Base-by-base conservation (phyloP, 2,797 vertebrate species). In the Emydoidea blandingii region DNA sequence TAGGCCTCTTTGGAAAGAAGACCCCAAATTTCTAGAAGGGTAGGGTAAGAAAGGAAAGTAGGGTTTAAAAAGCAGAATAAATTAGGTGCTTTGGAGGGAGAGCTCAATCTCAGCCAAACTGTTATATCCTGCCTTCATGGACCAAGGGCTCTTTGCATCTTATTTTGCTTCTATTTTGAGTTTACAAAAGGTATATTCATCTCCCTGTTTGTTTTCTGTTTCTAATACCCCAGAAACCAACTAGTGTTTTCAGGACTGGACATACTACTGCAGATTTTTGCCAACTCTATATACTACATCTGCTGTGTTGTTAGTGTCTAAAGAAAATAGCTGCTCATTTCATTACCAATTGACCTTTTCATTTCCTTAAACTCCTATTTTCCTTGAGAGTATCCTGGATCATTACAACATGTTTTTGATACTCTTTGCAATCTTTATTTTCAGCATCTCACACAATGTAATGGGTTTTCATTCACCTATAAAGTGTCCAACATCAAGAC, bases 301-400 rank as follows among this genome's bases (percentile, higher is more conserved):
- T 54, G 53, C 86, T 93, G 79, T 93, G 81, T 37, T 86, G 50
- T 85, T 37, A 74, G 21, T 90, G 21, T 41, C 80, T 86, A 92
- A 96, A 94, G 88, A 86, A 23, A 11, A 21, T 29, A 81, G 0
- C 78, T 44, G 59, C 89, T 89, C 85, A 81, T 96, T 91, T 94
- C 87, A 87, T 95, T 97, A 92, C 15, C n/a, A 59, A 54, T 0
- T 92, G 80, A 94, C 83, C 78, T 89, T 72, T 91, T 92, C 65
- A 37, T 21, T 68, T 68, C 8, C n/a, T 34, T n/a, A 65, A 90
- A 74, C 80, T 86, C 86, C 62, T 74, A 88, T 93, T 97, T 89
- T 74, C 34, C 80, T 25, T 82, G 81, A 81, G 86, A 88, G 95
- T 82, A 88, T 95, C 87, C 80, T 84, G 95, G 74, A 93, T 29